Base-by-base conservation (phyloP, 2,888 invertebrate species). In the Chrysolina haemoptera region DNA sequence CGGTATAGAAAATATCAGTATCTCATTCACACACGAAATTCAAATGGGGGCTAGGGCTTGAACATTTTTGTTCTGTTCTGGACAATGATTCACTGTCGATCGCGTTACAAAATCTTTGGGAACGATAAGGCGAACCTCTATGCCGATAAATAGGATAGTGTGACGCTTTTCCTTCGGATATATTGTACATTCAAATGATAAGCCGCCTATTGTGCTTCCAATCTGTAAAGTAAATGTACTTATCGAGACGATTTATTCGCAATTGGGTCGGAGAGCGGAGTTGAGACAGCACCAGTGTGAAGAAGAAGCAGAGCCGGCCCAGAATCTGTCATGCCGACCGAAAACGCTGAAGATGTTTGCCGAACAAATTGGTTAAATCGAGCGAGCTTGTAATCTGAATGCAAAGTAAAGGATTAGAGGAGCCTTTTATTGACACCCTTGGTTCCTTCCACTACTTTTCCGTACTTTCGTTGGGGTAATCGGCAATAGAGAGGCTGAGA, bases 311-410 rank as follows among this genome's bases (percentile, higher is more conserved):
- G 71, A 67, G 41, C 27, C 59, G 35, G 35, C 59, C 27, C 27
- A 27, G 59, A 68, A 67, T 73, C 73, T 69, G 62, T 65, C 48
- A 62, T 73, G 50, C 66, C 73, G 62, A 73, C 69, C 55, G 73
- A 72, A 55, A 69, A 68, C 50, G 72, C 67, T 77, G 80, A 81
- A 82, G 83, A 82, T 86, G 85, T 86, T 86, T 86, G 85, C 84
- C 81, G 83, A 85, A 83, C 85, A 86, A 86, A 86, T 86, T 86
- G 86, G 85, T 85, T 86, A 86, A 86, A 86, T 86, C 86, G 86
- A 84, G 85, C 85, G 84, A 80, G 84, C 81, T 82, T 82, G 84
- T 85, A 85, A 86, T 85, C 85, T 84, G 84, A 84, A 85, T 84
- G 84, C 86, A 85, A 84, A 85, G 84, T 85, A 84, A 85, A 85